Evolutionary conservation across 2,888 invertebrate species (phyloP).

Genomic region (Pristionchus fissidentatus): DNA sequence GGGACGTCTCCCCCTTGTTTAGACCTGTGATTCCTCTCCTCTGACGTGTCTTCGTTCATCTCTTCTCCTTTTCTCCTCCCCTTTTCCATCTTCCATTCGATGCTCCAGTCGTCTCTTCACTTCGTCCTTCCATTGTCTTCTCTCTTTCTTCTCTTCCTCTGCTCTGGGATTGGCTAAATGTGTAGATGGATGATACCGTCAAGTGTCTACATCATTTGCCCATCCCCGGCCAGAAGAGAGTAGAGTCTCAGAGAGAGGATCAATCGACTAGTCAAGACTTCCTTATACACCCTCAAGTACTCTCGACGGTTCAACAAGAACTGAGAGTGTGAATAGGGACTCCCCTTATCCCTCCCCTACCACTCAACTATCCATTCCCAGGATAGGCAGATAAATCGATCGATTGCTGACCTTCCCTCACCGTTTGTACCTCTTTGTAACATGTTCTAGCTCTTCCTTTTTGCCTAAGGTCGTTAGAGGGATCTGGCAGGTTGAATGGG

Average conservation of each 20-base stretch:
- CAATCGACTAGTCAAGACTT: too few relatives aligned
- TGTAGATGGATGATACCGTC: slow-evolving; percentile 31
- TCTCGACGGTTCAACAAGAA: background rate
- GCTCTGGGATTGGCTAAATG: slow-evolving; percentile 48
- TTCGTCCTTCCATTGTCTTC: background rate
- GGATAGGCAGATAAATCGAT: slow-evolving; percentile 29
- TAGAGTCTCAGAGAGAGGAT: background rate
- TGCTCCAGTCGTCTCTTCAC: background rate
- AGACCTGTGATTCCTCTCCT: slow-evolving; percentile 39
- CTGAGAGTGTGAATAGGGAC: background rate
- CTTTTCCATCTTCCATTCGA: slow-evolving; percentile 18
- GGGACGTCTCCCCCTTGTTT: slow-evolving; percentile 34
- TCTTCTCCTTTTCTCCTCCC: slow-evolving; percentile 32
- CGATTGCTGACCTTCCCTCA: slow-evolving; percentile 44
- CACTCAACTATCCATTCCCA: background rate
- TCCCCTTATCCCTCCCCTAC: background rate
- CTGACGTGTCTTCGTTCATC: slow-evolving; percentile 45
- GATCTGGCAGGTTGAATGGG: slow-evolving; percentile 26
- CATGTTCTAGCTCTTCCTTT: slow-evolving; percentile 45
- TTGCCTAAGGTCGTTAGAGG: slow-evolving; percentile 48
- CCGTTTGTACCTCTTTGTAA: slow-evolving; percentile 42
- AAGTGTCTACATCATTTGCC: slow-evolving; percentile 39
- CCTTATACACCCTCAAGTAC: slow-evolving; percentile 6
- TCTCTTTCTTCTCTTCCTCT: background rate
- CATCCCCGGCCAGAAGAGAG: slow-evolving; percentile 37